phyloP scores from a whole-genome alignment of 2,797 vertebrate genomes.

The Halcyon smyrnensis region DNA sequence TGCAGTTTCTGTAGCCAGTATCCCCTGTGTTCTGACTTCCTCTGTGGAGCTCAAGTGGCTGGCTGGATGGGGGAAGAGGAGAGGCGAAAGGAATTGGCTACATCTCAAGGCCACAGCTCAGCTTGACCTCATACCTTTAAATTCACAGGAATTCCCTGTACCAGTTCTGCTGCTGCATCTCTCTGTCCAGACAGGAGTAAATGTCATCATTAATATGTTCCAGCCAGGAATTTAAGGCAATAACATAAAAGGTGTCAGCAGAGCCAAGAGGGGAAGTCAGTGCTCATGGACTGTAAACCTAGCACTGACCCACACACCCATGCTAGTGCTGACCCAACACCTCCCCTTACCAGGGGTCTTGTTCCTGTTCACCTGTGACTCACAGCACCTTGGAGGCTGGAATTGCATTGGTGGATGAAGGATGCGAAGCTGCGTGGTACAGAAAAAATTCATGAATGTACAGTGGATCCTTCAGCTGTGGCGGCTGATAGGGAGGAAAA shows the following conservation, averaged over 20 bases:
- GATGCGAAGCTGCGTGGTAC: background rate
- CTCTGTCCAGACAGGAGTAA: background rate
- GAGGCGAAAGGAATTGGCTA: background rate
- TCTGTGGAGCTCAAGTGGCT: background rate
- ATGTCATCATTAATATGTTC: background rate
- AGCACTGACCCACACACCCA: background rate
- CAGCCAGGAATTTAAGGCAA: background rate
- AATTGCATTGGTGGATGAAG: fast-evolving
- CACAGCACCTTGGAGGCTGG: background rate
- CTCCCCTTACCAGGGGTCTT: background rate
- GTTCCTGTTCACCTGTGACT: background rate
- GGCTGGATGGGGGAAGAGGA: background rate
- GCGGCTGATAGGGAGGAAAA: background rate
- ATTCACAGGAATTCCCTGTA: background rate
- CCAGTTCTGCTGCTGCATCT: background rate
- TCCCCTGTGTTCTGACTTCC: fast-evolving
- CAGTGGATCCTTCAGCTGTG: background rate
- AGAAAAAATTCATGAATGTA: background rate
- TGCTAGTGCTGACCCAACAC: background rate
- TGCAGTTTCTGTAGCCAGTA: background rate
- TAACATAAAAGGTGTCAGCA: background rate
- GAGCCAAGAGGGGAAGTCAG: background rate
- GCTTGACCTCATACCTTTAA: background rate
- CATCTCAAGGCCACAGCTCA: background rate
- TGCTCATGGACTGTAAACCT: fast-evolving